Base-by-base conservation (phyloP, 2,888 invertebrate species). In the Cerceris rybyensis region DNA sequence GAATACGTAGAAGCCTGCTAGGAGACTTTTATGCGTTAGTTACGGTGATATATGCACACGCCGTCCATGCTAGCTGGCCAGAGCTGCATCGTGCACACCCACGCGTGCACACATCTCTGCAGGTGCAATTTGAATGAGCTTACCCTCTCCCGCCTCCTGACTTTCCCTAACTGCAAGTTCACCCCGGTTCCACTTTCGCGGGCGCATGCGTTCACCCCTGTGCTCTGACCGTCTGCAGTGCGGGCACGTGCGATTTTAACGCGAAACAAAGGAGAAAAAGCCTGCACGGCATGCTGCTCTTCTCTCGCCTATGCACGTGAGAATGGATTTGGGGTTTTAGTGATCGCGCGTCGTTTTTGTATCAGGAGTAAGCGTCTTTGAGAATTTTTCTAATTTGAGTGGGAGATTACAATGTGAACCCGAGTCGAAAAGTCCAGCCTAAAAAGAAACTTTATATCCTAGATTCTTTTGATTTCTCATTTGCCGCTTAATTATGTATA, bases 171-270 rank as follows among this genome's bases (percentile, higher is more conserved):
- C 16, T 60, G 8, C 58, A 14, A n/a, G 0, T 16, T 52, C 7
- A n/a, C 14, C 14, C 5, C 52, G 66, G 41, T 66, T 61, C 58
- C 64, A 66, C 52, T 66, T 63, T 43, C 42, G 52, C 42, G 13
- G 7, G 75, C 78, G 80, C 82, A 72, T 76, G 80, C 80, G 78
- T 78, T 67, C 60, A 69, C 43, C 54, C 63, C 76, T 64, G 46
- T 59, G 49, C 17, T 55, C 39, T n/a, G 16, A n/a, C 41, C 43
- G 72, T 78, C 84, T 82, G 84, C 84, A 84, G 80, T 84, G 82
- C 84, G 84, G 84, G 70, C 84, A 84, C 84, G 84, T 82, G 84
- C 70, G 80, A 72, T 75, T 84, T 84, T 72, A 83, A 80, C 82
- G 64, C 58, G 59, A 73, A 71, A 71, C 82, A 78, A 82, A 80